Conservation (phyloP, 2,888 invertebrate species). For the Brachycybe producta region DNA sequence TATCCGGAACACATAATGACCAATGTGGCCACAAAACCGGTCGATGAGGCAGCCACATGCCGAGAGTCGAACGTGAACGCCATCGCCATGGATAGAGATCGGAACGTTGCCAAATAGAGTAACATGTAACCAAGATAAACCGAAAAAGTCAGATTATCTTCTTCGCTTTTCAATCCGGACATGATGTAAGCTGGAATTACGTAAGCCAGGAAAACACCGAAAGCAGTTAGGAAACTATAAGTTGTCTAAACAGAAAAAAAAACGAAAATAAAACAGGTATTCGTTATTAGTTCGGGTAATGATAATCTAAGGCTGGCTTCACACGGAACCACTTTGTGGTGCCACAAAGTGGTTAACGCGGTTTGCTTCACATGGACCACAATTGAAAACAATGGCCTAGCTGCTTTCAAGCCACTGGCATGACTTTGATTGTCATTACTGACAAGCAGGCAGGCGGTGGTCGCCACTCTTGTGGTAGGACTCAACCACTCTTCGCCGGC, state of each 20-base stretch:
- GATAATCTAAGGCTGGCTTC: no score
- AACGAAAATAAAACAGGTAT: neutral
- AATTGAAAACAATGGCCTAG: no score
- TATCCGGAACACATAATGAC: constrained; percentile 50
- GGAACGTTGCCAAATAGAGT: constrained; percentile 31
- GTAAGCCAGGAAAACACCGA: constrained; percentile 69
- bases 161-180: constrained; percentile 28
- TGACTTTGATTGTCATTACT: no score
- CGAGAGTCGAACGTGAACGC: constrained; percentile 53
- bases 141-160: constrained; percentile 23
- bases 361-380: no score
- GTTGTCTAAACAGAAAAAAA: constrained; percentile 47
- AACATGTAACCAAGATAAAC: constrained; percentile 30
- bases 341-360: no score
- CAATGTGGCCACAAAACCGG: constrained; percentile 46
- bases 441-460: no score
- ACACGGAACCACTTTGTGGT: no score
- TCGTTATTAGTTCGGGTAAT: neutral
- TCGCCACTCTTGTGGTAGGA: no score
- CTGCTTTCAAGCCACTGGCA: no score
- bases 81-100: constrained; percentile 42
- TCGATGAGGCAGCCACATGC: constrained; percentile 46
- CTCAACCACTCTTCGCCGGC: no score
- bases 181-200: constrained; percentile 55
- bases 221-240: constrained; percentile 61